phyloP scores from a whole-genome alignment of 2,797 vertebrate species.

The Hippocampus kuda region DNA sequence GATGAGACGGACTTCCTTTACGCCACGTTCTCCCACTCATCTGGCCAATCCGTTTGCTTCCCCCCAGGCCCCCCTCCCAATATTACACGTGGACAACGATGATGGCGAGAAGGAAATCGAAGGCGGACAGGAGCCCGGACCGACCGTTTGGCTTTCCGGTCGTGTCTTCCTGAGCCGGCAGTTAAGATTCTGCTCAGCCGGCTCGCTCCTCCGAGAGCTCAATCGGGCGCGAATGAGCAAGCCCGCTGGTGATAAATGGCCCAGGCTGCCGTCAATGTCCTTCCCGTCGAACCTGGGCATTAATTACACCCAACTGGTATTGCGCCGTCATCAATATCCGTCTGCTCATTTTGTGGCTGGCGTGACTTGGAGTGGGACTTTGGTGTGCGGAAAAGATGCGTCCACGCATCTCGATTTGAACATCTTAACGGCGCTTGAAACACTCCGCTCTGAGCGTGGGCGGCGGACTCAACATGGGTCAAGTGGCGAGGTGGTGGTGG shows the following conservation, averaged over 20 bases:
- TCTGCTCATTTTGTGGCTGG: slow-evolving; percentile 20
- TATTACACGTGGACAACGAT: slow-evolving; percentile 20
- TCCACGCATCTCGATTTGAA: not conserved
- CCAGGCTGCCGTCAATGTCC: slow-evolving; percentile 55
- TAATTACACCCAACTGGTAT: slow-evolving; percentile 70
- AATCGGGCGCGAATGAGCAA: slow-evolving; percentile 60
- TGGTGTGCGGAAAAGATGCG: not conserved
- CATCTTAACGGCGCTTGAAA: too few relatives aligned
- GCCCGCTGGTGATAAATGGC: slow-evolving; percentile 64
- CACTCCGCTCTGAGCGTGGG: too few relatives aligned
- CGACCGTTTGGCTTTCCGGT: slow-evolving; percentile 43
- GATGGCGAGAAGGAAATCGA: slow-evolving; percentile 20
- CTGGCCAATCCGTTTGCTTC: slow-evolving; percentile 14
- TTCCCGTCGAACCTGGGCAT: slow-evolving; percentile 64
- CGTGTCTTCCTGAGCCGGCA: slow-evolving; percentile 45
- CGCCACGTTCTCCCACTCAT: slow-evolving; percentile 15
- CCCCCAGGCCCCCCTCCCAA: slow-evolving; percentile 10
- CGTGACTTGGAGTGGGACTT: not conserved
- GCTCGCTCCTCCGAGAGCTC: slow-evolving; percentile 54
- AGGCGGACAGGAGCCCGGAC: slow-evolving; percentile 7
- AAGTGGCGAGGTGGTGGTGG: too few relatives aligned
- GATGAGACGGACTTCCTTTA: slow-evolving; percentile 34
- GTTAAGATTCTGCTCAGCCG: slow-evolving; percentile 65
- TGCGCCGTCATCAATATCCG: slow-evolving; percentile 65
- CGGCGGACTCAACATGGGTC: too few relatives aligned